phyloP scores from a whole-genome alignment of 2,797 vertebrate species.

The Ataeniobius toweri region DNA sequence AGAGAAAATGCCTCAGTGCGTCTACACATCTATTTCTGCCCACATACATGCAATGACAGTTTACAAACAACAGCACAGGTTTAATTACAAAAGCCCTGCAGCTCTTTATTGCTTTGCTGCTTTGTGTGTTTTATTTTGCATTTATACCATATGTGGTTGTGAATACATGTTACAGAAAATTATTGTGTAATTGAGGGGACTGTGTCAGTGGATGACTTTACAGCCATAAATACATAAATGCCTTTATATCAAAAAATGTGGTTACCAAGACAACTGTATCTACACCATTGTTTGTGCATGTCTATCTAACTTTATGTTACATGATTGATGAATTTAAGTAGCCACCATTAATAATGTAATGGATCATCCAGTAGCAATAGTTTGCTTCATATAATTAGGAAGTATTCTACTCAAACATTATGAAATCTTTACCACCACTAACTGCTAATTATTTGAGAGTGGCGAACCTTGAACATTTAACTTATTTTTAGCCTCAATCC shows the following conservation, averaged over 20 bases:
- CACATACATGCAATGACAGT: constrained; percentile 56
- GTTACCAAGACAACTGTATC: constrained; percentile 24
- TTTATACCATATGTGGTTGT: constrained; percentile 20
- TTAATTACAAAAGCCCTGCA: constrained; percentile 74
- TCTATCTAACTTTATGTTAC: constrained; percentile 6
- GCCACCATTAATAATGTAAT: too few relatives aligned
- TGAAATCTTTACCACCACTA: too few relatives aligned
- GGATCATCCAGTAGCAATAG: too few relatives aligned
- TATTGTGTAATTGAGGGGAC: constrained; percentile 35
- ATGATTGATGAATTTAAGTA: not conserved
- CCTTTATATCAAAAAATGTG: constrained; percentile 36
- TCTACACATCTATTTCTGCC: constrained; percentile 26
- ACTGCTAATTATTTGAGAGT: too few relatives aligned
- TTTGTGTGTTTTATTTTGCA: constrained; percentile 16
- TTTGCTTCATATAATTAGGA: too few relatives aligned
- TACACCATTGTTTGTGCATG: constrained; percentile 12
- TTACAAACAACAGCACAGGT: constrained; percentile 69
- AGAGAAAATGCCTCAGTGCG: constrained; percentile 20
- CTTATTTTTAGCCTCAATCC: too few relatives aligned
- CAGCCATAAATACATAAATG: constrained; percentile 25
- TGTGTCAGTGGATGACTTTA: constrained; percentile 52
- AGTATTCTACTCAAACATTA: too few relatives aligned
- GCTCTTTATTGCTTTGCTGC: constrained; percentile 63
- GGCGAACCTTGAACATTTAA: too few relatives aligned
- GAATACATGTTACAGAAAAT: constrained; percentile 14